phyloP scores from a whole-genome alignment of 2,113 vertebrate species.

The Helogale parvula region DNA sequence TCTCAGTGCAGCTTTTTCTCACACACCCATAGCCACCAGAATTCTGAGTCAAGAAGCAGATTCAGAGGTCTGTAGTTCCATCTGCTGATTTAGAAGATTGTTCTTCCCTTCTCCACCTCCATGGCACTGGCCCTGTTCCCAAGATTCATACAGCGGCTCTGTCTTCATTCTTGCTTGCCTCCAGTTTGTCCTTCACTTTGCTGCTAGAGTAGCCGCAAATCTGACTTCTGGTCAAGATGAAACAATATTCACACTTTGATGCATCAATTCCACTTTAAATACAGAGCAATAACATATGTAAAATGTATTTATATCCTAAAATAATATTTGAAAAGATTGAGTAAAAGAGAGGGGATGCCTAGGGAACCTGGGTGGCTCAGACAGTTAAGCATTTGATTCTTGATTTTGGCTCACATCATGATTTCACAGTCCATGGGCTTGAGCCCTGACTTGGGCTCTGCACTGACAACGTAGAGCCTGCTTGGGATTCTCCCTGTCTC shows the following conservation, averaged over 20 bases:
- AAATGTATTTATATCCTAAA: not conserved
- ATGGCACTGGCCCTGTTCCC: not conserved
- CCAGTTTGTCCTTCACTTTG: constrained; percentile 55
- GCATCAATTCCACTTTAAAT: not conserved
- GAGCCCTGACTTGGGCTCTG: no score
- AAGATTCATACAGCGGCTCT: not conserved
- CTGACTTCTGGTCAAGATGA: not conserved
- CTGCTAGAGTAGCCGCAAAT: not conserved
- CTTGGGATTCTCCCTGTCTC: no score
- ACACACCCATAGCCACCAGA: not conserved
- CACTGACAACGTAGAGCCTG: no score
- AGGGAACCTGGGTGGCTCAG: no score
- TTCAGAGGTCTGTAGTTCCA: not conserved
- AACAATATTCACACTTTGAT: not conserved
- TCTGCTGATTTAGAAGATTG: not conserved
- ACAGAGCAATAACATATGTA: not conserved
- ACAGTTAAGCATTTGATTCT: no score
- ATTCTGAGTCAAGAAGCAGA: not conserved
- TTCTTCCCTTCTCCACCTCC: not conserved
- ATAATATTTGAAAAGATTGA: not conserved
- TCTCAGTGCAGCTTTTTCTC: not conserved
- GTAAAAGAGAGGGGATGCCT: not conserved
- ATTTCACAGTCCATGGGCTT: no score
- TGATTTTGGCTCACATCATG: no score
- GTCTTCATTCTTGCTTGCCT: not conserved